Conservation (phyloP, 2,888 invertebrate species). For the Agrochola lota region DNA sequence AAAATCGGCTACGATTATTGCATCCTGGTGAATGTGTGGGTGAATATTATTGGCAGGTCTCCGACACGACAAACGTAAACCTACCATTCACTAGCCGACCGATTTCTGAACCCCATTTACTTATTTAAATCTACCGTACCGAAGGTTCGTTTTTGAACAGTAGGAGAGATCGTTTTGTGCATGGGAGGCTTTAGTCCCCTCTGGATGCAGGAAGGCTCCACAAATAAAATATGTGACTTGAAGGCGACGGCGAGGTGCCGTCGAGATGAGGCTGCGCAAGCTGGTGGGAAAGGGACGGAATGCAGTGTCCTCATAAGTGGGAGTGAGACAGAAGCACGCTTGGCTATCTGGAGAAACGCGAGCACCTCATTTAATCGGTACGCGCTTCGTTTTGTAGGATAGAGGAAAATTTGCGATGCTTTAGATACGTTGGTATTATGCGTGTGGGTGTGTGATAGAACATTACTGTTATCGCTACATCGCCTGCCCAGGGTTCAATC, state of each 20-base stretch:
- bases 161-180: conserved; percentile 75
- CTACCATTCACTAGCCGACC: conserved; percentile 77
- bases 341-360: conserved; percentile 90
- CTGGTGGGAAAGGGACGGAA: conserved; percentile 77
- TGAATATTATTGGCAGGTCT: conserved; percentile 88
- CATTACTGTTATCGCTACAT: conserved; percentile 59
- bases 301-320: conserved; percentile 61
- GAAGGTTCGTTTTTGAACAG: conserved; percentile 66
- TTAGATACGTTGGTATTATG: conserved; percentile 73
- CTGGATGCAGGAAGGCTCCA: conserved; percentile 89
- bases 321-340: conserved; percentile 77
- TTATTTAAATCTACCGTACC: conserved; percentile 56
- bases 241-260: conserved; percentile 89
- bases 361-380: conserved; percentile 90
- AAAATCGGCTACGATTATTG: conserved; percentile 85
- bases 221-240: conserved; percentile 91
- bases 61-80: conserved; percentile 82
- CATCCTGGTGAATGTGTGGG: conserved; percentile 85
- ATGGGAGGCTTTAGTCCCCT: conserved; percentile 84
- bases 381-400: conserved; percentile 89
- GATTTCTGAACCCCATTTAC: conserved; percentile 61
- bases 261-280: conserved; percentile 88
- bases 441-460: conserved; percentile 65
- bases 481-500: conserved; percentile 49
- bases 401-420: conserved; percentile 86